Evolutionary conservation across 1,140 invertebrate species (phyloP), one percentile per base, ranked within the genome.

Genomic region (Caenorhabditis remanei): DNA sequence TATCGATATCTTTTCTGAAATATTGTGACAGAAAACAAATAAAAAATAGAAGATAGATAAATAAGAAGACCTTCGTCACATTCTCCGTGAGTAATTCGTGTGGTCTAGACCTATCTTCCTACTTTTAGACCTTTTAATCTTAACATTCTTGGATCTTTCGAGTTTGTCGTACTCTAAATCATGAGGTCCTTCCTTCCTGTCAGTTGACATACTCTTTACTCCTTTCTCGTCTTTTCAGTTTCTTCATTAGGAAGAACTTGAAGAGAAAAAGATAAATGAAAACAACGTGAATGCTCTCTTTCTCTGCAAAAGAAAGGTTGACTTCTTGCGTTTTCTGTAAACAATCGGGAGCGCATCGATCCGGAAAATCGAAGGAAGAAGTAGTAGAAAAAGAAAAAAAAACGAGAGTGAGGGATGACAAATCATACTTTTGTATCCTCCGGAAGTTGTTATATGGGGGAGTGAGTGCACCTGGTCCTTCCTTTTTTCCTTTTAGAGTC

Each of bases 401-500:
- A 21, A 32, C 41, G 9, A 32, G 14, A 61, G 58, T n/a, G 65
- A n/a, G 32, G 0, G 65, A 48, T 71, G 65, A 46, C 40, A 46
- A 71, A 71, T 71, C 65, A 71, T 48, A 46, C 65, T 21, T 71
- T 71, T 71, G 41, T 71, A n/a, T 71, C 41, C 65, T 71, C 65
- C 65, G 65, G 65, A 71, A 71, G 65, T 71, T 71, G 43, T 48
- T 46, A 71, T 48, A n/a, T 41, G 41, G 65, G 41, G 65, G 16
- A 71, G 65, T 71, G 65, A 7, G 41, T 46, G 41, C 41, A n/a
- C 65, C 24, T 63, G 9, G 9, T 63, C 8, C 9, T 24, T 9
- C 24, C 24, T 32, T 24, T 63, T 14, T 21, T 32, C 3, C 8
- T 21, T 21, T 11, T 21, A 21, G 9, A 11, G 19, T 24, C 6